phyloP scores from a whole-genome alignment of 2,113 vertebrate genomes.

The Myotis davidii region DNA sequence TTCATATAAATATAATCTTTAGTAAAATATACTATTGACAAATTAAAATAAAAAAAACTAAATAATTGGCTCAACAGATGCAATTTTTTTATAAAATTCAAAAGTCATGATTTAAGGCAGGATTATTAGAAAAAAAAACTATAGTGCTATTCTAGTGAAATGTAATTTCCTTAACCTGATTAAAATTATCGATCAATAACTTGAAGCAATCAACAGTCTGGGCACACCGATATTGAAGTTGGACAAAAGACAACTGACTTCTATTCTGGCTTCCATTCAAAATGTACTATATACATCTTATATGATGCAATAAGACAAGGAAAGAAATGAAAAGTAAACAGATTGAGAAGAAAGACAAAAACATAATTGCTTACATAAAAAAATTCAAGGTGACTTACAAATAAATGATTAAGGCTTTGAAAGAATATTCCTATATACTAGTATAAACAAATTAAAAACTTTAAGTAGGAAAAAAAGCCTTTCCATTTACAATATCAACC shows the following conservation, averaged over 20 bases:
- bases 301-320: background rate
- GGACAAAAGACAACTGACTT: background rate
- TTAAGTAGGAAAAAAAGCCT: background rate
- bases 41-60: conserved; percentile 9
- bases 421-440: background rate
- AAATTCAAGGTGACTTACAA: background rate
- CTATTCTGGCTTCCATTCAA: background rate
- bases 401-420: background rate
- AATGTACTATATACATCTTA: background rate
- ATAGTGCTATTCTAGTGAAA: background rate
- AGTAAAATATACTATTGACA: background rate
- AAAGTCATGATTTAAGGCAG: background rate
- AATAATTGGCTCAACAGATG: background rate
- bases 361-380: background rate
- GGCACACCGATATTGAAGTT: background rate
- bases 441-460: background rate
- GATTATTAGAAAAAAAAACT: background rate
- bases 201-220: background rate
- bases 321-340: background rate
- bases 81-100: background rate
- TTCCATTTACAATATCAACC: conserved; percentile 8
- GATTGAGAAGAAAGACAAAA: conserved; percentile 3
- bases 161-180: background rate
- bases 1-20: background rate
- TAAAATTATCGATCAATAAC: background rate